Evolutionary conservation across 1,140 invertebrate species (phyloP), one percentile per base, ranked within the genome.

Genomic region (Neuroterus valhalla): DNA sequence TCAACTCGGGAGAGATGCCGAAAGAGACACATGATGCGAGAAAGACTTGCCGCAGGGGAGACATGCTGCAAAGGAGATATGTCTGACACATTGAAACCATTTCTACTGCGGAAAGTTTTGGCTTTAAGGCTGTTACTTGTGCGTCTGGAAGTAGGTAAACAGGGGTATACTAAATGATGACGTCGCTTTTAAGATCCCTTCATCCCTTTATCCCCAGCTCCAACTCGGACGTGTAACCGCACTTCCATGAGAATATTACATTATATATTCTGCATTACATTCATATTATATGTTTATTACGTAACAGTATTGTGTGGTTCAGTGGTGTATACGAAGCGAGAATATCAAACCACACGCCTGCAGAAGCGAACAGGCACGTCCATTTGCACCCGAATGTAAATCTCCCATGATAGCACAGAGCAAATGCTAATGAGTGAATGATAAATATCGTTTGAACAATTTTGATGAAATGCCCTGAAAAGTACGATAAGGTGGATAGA

Each of bases 211-310:
- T 72, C 75, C 66, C 43, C 46, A 50, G 73, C 70, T 78, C n/a
- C 75, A 66, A 76, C 72, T 74, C 45, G 21, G 72, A 70, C 68
- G 17, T 66, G 26, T 55, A 69, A 43, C 68, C 45, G 46, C 66
- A 67, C 52, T 77, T 74, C 71, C 43, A 45, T 45, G 67, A 66
- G 73, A 81, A 81, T 81, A 81, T 79, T 79, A 76, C 76, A 79
- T 81, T 79, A 81, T 81, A 74, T 68, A 77, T 76, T 81, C 77
- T 46, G 71, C 70, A 81, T 81, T 79, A 79, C 69, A 72, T 72
- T 79, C 72, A 50, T 70, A 77, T 79, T 79, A 77, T 71, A 46
- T 31, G 68, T 78, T 52, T 55, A 70, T 73, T 62, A 62, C 31
- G 26, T 38, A 38, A 38, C 31, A 1, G 31, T 5, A 23, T 62